Conservation (phyloP, 2,888 invertebrate species). For the Ommatoiulus sabulosus region DNA sequence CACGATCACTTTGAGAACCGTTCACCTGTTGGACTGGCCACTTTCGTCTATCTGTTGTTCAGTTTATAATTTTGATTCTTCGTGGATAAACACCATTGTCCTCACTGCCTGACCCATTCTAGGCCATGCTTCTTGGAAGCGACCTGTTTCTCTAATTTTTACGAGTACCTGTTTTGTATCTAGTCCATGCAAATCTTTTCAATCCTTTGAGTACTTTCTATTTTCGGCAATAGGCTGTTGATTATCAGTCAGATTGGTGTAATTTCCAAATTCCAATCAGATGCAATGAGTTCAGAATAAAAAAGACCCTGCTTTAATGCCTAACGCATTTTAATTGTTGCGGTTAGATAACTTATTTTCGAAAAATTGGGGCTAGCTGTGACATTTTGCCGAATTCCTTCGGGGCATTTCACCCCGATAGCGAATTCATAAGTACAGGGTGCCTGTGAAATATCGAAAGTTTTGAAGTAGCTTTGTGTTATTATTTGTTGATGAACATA, state of each 20-base stretch:
- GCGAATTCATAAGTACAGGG: not conserved
- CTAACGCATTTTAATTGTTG: not conserved
- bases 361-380: not conserved
- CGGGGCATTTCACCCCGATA: not conserved
- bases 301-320: not conserved
- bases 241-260: not conserved
- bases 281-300: constrained; percentile 9
- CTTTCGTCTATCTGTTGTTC: constrained; percentile 3
- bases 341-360: constrained; percentile 5
- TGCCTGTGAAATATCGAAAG: not conserved
- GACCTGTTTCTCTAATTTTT: constrained; percentile 13
- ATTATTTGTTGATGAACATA: not conserved
- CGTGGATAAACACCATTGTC: not conserved
- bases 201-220: constrained; percentile 21
- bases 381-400: not conserved
- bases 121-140: not conserved
- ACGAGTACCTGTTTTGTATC: constrained; percentile 12
- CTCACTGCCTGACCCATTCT: constrained; percentile 23
- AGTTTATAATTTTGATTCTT: not conserved
- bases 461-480: not conserved
- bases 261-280: not conserved
- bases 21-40: not conserved
- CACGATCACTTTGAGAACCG: not conserved
- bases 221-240: not conserved
- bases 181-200: constrained; percentile 4